Evolutionary conservation across 2,797 vertebrate genomes (phyloP), one percentile per base, ranked within the genome.

Genomic region (Sparus aurata): DNA sequence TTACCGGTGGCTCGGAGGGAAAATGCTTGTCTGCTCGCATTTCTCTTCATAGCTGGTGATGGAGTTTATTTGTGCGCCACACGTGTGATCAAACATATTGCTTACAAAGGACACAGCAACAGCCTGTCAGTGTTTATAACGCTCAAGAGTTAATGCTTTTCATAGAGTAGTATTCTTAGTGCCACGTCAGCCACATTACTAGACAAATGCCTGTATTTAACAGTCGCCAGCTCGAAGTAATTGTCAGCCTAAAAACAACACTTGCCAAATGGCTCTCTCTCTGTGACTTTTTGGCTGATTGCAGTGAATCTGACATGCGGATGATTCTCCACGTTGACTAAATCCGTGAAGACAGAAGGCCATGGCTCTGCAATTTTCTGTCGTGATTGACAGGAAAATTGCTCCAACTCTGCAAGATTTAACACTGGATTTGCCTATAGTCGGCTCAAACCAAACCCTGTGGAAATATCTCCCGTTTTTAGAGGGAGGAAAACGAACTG

Each of bases 11-110:
- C 75, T 80, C 3, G 3, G 38, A 59, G 73, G 60, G 27, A 59
- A 80, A 57, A 52, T 16, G 23, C 53, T 62, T 69, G 87, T 87
- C 82, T 57, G 12, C 53, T 62, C 27, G 34, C 15, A 73, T 85
- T 76, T 73, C n/a, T 47, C 43, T 52, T 78, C 47, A 57, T 11
- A 30, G 54, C 30, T 45, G 43, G 49, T 52, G 25, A 62, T 63
- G 25, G 46, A 59, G 73, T 57, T 1, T 67, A 15, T 50, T 67
- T 34, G 6, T 27, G 58, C 57, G 50, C 20, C 34, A 41, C 49
- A 38, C 0, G 0, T 64, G 63, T 64, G 63, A 77, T 73, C 57
- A 54, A 38, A 77, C 17, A 4, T 30, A 9, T 20, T n/a, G 18
- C 41, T 38, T 67, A 12, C 53, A 18, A 64, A 83, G 59, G 17